Conservation (phyloP, 2,888 invertebrate species). For the Linnaemya tessellans region DNA sequence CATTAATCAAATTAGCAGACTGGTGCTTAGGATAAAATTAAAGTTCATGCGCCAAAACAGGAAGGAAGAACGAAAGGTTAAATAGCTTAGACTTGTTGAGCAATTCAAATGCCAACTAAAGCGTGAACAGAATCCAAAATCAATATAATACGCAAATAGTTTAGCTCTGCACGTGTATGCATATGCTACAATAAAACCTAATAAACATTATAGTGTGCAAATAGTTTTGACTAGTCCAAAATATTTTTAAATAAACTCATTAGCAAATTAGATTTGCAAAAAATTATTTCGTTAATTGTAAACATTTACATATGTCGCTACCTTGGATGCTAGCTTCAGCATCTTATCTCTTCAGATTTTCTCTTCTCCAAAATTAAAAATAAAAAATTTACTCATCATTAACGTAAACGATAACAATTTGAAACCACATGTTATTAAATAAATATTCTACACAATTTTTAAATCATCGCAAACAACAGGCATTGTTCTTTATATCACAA, state of each 20-base stretch:
- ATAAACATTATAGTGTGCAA: not conserved
- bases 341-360: not conserved
- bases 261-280: not conserved
- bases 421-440: conserved; percentile 64
- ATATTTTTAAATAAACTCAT: not conserved
- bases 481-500: conserved; percentile 37
- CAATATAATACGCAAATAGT: conserved; percentile 30
- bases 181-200: not conserved
- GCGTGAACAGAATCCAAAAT: conserved; percentile 3
- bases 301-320: conserved; percentile 27
- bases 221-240: not conserved
- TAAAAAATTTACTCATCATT: conserved; percentile 47
- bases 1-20: not conserved
- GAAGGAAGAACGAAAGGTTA: conserved; percentile 11
- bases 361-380: conserved; percentile 24
- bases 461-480: conserved; percentile 54
- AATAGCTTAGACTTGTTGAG: conserved; percentile 19
- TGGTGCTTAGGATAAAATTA: not conserved
- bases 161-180: not conserved
- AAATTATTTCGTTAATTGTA: not conserved
- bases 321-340: conserved; percentile 28
- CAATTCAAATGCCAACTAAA: conserved; percentile 20
- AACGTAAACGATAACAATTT: conserved; percentile 54
- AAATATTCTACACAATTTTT: conserved; percentile 51
- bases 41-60: conserved; percentile 20